Evolutionary conservation across 2,888 invertebrate species (phyloP).

Genomic region (Molorchus minor): DNA sequence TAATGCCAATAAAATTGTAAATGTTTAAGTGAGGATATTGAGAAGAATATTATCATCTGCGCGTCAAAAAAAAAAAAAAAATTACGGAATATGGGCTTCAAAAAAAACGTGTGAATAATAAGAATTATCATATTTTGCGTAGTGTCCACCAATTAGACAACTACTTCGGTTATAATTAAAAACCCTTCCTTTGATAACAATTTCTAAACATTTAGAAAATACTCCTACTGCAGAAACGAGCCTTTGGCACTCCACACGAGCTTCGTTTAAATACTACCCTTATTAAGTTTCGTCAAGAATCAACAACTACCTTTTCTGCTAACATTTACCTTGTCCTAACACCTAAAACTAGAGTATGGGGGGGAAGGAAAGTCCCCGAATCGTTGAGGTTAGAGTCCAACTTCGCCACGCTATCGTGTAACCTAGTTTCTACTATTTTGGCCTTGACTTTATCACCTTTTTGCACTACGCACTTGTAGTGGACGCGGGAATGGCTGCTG

Average conservation of each 20-base stretch:
- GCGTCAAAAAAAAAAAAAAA: too few species aligned
- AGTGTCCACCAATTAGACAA: too few species aligned
- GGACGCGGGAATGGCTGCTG: slow-evolving; percentile 53
- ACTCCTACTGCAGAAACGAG: background rate
- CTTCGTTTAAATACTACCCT: slow-evolving; percentile 10
- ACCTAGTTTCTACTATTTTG: slow-evolving; percentile 58
- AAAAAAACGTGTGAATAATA: too few species aligned
- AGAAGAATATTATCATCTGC: too few species aligned
- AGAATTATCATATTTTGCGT: too few species aligned
- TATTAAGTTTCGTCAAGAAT: slow-evolving; percentile 5
- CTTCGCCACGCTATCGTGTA: slow-evolving; percentile 61
- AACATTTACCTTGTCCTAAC: slow-evolving; percentile 9
- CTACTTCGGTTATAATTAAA: too few species aligned
- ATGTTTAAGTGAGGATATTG: too few species aligned
- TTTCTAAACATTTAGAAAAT: too few species aligned
- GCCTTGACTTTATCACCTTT: slow-evolving; percentile 60
- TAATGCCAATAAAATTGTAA: too few species aligned
- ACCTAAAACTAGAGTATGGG: slow-evolving; percentile 66
- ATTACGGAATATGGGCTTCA: too few species aligned
- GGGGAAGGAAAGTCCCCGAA: slow-evolving; percentile 71
- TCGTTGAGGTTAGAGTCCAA: slow-evolving; percentile 66
- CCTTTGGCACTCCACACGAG: slow-evolving; percentile 14
- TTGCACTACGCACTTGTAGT: slow-evolving; percentile 55
- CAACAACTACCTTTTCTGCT: slow-evolving; percentile 4
- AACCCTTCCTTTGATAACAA: too few species aligned